Conservation (phyloP, 2,113 vertebrate species). For the Rhinopomastus cyanomelas region DNA sequence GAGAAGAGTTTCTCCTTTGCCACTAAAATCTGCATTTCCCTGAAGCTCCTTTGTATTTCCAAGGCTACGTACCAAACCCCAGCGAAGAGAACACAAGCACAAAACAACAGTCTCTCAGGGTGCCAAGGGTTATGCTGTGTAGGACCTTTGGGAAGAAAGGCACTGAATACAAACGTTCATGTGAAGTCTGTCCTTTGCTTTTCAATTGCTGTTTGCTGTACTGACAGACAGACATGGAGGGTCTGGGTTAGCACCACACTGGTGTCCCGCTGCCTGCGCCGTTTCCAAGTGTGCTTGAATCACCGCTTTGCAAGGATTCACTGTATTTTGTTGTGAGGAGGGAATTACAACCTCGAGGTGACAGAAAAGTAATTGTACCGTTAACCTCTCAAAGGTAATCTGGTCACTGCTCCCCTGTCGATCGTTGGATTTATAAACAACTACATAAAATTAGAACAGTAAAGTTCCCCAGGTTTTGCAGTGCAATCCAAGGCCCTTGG, state of each 20-base stretch:
- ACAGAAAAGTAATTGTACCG: background rate
- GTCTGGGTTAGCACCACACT: background rate
- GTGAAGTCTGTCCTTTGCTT: background rate
- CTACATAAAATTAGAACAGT: accelerated
- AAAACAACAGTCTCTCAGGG: accelerated
- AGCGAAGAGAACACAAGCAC: background rate
- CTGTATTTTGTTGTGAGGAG: background rate
- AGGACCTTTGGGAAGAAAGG: background rate
- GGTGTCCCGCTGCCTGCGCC: background rate
- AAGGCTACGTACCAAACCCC: background rate
- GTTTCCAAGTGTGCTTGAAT: background rate
- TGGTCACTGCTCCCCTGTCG: background rate
- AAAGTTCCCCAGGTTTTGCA: background rate
- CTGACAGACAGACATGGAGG: background rate
- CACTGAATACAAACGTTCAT: accelerated
- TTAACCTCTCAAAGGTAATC: background rate
- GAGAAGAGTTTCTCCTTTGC: background rate
- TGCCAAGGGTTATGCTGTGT: background rate
- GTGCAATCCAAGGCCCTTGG: background rate
- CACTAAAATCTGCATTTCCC: background rate
- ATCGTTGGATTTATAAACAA: background rate
- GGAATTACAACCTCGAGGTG: accelerated
- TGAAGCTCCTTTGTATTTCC: background rate
- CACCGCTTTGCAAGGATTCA: background rate
- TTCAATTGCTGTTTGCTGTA: accelerated